phyloP scores from a whole-genome alignment of 2,113 vertebrate genomes.

The Oncorhynchus keta region DNA sequence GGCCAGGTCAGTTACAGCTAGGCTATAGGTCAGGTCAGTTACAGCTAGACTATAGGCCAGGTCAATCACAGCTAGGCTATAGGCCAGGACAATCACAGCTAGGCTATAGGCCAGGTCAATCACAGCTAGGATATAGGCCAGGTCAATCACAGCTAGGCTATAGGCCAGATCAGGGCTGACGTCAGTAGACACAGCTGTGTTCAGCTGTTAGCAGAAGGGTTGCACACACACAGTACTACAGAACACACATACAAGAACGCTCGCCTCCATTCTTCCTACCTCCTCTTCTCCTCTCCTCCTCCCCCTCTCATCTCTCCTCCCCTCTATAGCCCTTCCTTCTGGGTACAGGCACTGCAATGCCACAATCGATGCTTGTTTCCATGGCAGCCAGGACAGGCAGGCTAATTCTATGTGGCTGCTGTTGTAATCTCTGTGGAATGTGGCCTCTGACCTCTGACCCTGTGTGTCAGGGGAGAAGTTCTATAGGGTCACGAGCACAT shows the following conservation, averaged over 20 bases:
- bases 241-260: neutral
- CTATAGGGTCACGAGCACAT: neutral
- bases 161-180: neutral
- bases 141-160: neutral
- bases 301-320: neutral
- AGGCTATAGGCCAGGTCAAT: too few species aligned
- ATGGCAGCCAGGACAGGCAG: neutral
- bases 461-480: constrained; percentile 6
- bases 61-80: too few species aligned
- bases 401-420: constrained; percentile 35
- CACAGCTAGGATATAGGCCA: too few species aligned
- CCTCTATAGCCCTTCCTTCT: neutral
- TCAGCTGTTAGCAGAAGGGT: neutral
- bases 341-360: neutral
- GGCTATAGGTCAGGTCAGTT: too few species aligned
- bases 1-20: too few species aligned
- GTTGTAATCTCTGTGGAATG: constrained; percentile 56
- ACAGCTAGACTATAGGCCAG: too few species aligned
- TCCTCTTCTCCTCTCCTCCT: neutral
- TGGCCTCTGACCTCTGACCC: constrained; percentile 24
- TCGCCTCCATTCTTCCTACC: neutral
- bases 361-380: constrained; percentile 33
- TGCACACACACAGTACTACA: neutral
- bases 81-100: too few species aligned
- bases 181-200: neutral